Conservation (phyloP, 2,888 invertebrate genomes). For the Brenthis daphne region DNA sequence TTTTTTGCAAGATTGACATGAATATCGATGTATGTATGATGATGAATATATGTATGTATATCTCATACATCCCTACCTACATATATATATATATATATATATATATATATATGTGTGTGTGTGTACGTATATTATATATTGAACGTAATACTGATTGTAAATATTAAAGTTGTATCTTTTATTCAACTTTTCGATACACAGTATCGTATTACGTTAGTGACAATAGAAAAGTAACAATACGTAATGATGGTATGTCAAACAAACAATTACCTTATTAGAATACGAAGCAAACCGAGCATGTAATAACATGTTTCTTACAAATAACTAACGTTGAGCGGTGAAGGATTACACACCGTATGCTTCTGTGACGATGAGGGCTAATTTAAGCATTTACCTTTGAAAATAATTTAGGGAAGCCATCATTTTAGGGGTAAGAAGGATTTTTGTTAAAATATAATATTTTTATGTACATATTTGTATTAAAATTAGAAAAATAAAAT, state of each 20-base stretch:
- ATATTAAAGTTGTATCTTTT: no score
- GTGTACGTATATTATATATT: no score
- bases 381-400: conserved; percentile 42
- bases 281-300: conserved; percentile 46
- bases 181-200: background rate
- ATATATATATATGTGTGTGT: no score
- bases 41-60: no score
- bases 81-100: no score
- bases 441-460: no score
- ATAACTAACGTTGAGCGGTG: conserved; percentile 57
- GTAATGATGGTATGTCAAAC: conserved; percentile 28
- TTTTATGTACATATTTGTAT: no score
- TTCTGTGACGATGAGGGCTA: conserved; percentile 48
- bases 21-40: no score
- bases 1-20: no score
- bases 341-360: conserved; percentile 54
- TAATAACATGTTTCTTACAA: conserved; percentile 62
- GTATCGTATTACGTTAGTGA: background rate
- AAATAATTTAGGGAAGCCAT: conserved; percentile 13
- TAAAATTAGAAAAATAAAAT: no score
- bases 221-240: background rate
- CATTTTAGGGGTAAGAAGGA: background rate
- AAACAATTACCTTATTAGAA: conserved; percentile 45
- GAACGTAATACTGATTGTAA: no score
- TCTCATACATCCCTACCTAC: no score